A percentile compares a stretch with the other conserved stretches of the same genome.
Evolutionary conservation across 53 echinoderm and acorn worm species (phyloP).

Genomic region (Actinopyga echinites): DNA sequence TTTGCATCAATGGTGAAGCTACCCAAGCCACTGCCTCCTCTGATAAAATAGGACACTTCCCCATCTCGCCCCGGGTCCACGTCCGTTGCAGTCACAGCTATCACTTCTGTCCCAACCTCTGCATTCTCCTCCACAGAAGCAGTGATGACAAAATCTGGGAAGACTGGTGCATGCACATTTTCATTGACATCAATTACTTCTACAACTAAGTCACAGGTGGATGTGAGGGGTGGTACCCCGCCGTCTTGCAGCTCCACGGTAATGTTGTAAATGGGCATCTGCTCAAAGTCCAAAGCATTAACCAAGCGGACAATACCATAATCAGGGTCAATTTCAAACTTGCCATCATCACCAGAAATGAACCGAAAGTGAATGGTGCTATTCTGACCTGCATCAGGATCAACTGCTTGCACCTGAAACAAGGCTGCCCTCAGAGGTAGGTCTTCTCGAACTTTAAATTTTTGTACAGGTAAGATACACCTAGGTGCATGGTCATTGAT

Average conservation of each 20-base stretch:
- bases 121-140: constrained; percentile 85
- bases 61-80: constrained; percentile 89
- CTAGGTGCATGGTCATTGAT: constrained; percentile 91
- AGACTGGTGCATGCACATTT: constrained; percentile 78
- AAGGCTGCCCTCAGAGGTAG: constrained; percentile 84
- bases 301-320: constrained; percentile 80
- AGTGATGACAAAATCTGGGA: constrained; percentile 69
- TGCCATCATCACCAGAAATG: constrained; percentile 53
- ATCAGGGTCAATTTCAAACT: constrained; percentile 81
- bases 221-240: constrained; percentile 72
- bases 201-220: constrained; percentile 81
- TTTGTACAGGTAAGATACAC: constrained; percentile 75
- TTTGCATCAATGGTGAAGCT: constrained; percentile 83
- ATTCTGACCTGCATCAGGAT: constrained; percentile 82
- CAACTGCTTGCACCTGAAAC: constrained; percentile 79
- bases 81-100: constrained; percentile 73
- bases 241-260: constrained; percentile 69
- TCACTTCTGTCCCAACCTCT: constrained; percentile 73
- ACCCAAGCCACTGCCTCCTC: constrained; percentile 95
- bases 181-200: constrained; percentile 96
- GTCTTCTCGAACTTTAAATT: constrained; percentile 87
- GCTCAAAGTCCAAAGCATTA: constrained; percentile 79
- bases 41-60: constrained; percentile 80
- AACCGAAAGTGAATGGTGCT: constrained; percentile 76
- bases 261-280: constrained; percentile 73